These are phyloP conservation scores for Stratiomys singularior DNA, from an alignment of 2,888 invertebrate species.

Conservation along the genomic window DNA sequence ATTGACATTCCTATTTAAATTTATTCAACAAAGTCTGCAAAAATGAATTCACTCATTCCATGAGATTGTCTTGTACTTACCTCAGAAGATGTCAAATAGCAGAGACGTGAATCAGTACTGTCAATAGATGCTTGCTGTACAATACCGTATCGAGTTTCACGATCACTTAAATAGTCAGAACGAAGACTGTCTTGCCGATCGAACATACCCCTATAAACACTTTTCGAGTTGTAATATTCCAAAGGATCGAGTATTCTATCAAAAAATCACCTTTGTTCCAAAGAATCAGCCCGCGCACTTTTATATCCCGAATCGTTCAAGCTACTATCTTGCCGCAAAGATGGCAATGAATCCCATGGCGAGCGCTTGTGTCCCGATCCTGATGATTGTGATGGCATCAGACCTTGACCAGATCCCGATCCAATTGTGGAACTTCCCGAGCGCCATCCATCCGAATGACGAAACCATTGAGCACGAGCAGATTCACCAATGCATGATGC, in stretches of 20 bases:
- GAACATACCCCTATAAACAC: conserved; percentile 76
- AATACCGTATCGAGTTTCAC: conserved; percentile 87
- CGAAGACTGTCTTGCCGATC: conserved; percentile 90
- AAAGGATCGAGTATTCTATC: too few relatives aligned
- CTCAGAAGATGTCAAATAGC: conserved; percentile 95
- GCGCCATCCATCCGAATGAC: conserved; percentile 89
- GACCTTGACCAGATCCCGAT: conserved; percentile 68
- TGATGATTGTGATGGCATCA: conserved; percentile 66
- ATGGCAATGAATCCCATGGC: conserved; percentile 89
- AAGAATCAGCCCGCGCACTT: conserved; percentile 85
- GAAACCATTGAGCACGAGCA: conserved; percentile 88
- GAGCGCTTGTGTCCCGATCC: conserved; percentile 74
- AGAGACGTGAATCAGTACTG: conserved; percentile 92
- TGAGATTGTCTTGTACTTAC: conserved; percentile 70
- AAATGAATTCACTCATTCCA: too few relatives aligned
- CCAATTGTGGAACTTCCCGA: conserved; percentile 78
- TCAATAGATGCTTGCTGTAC: conserved; percentile 94
- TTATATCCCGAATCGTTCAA: conserved; percentile 89
- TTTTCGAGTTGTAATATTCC: conserved; percentile 56
- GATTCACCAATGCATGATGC: conserved; percentile 91
- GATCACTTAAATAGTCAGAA: conserved; percentile 90
- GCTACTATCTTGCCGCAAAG: conserved; percentile 85
- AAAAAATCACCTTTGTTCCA: conserved; percentile 80
- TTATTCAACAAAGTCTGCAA: too few relatives aligned
- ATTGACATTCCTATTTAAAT: too few relatives aligned